Conservation (phyloP, 2,888 invertebrate species). For the Nebria brevicollis region DNA sequence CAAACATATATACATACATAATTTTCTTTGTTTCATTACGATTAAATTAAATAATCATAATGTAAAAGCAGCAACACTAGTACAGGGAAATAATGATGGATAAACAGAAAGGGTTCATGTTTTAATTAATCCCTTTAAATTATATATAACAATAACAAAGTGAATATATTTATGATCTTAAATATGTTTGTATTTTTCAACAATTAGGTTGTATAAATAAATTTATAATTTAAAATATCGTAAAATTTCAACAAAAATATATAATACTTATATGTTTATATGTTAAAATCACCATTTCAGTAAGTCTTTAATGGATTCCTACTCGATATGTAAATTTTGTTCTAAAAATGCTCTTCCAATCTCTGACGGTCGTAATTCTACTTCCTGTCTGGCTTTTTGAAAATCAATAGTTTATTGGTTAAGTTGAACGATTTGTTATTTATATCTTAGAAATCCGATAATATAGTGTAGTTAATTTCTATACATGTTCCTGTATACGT, state of each 20-base stretch:
- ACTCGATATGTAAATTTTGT: conserved; percentile 41
- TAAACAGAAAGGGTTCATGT: neutral
- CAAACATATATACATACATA: neutral
- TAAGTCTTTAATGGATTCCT: conserved; percentile 33
- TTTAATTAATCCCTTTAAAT: no score
- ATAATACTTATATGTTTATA: neutral
- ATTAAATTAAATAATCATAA: neutral
- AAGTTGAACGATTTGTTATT: conserved; percentile 25
- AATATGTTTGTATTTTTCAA: no score
- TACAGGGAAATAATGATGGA: neutral
- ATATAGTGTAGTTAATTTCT: conserved; percentile 16
- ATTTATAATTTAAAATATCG: neutral
- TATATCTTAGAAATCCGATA: conserved; percentile 32
- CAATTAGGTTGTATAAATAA: no score
- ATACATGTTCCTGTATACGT: neutral
- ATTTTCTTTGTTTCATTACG: neutral
- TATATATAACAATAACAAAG: no score
- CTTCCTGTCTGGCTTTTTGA: conserved; percentile 24
- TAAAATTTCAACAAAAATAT: neutral
- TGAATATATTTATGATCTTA: no score
- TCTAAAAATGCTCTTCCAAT: conserved; percentile 43
- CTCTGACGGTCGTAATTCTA: conserved; percentile 40
- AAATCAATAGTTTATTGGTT: conserved; percentile 44
- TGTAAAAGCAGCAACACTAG: neutral
- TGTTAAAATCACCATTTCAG: neutral